Percentiles rank a stretch among this genome's conserved stretches.
Evolutionary conservation across 2,113 vertebrate genomes (phyloP).

Genomic region (Monopterus albus): DNA sequence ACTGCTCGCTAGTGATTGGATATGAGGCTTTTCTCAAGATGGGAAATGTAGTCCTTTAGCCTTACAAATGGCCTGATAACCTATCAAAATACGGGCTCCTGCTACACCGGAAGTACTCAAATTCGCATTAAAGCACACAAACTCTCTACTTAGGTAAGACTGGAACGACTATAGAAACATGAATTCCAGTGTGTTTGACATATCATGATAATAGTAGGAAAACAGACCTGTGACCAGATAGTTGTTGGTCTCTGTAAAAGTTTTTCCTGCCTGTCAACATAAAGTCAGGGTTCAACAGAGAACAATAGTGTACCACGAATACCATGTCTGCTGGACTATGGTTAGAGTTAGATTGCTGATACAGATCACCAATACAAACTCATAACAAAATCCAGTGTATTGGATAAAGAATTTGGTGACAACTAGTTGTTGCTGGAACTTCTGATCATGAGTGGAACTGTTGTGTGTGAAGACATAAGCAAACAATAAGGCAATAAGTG

Average conservation of each 20-base stretch:
- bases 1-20: slow-evolving; percentile 37
- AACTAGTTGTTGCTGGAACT: background rate
- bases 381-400: background rate
- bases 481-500: slow-evolving; percentile 46
- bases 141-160: background rate
- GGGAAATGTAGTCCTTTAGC: slow-evolving; percentile 71
- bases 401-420: background rate
- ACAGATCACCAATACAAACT: background rate
- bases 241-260: no score
- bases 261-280: no score
- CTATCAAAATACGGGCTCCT: background rate
- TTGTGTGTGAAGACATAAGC: slow-evolving; percentile 6
- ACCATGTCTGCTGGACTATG: background rate
- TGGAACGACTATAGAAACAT: no score
- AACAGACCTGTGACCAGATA: background rate
- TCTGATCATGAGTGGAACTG: slow-evolving; percentile 11
- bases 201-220: no score
- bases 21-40: background rate
- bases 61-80: background rate
- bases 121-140: background rate
- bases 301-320: background rate
- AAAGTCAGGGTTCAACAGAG: no score
- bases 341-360: background rate
- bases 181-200: no score
- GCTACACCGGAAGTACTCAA: background rate